These are phyloP conservation scores for Drosophila kanekoi DNA, from an alignment of 2,888 invertebrate genomes.

Conservation along the genomic window DNA sequence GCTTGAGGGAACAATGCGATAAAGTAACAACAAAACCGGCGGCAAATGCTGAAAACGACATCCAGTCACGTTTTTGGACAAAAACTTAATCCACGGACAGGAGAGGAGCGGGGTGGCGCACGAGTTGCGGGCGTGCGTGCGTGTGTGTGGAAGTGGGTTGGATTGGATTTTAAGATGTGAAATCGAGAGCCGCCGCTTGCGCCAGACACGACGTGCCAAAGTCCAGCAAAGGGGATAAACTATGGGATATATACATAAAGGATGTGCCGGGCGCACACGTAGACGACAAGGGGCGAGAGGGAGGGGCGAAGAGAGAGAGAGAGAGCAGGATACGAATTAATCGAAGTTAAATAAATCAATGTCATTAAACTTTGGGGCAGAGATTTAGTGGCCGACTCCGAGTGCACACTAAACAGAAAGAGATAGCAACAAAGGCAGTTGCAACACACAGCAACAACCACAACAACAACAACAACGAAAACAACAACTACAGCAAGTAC, in stretches of 20 bases:
- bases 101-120: conserved; percentile 24
- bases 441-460: conserved; percentile 23
- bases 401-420: conserved; percentile 5
- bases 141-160: conserved; percentile 11
- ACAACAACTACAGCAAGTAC: too few relatives aligned
- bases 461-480: too few relatives aligned
- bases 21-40: conserved; percentile 57
- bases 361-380: conserved; percentile 80
- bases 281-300: conserved; percentile 13
- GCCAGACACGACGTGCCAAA: conserved; percentile 75
- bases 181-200: conserved; percentile 66
- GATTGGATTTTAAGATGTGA: conserved; percentile 60
- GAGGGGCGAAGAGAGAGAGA: background rate
- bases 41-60: conserved; percentile 76
- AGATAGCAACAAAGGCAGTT: conserved; percentile 8
- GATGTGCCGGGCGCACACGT: conserved; percentile 53
- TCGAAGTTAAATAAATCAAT: conserved; percentile 85
- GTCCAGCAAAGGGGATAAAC: conserved; percentile 60
- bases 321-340: conserved; percentile 82
- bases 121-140: background rate
- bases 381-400: conserved; percentile 71
- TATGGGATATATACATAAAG: conserved; percentile 28
- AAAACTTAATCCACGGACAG: conserved; percentile 74
- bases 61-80: conserved; percentile 78
- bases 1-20: conserved; percentile 66